Conservation (phyloP, 2,113 vertebrate genomes). For the Bothrops jararaca region DNA sequence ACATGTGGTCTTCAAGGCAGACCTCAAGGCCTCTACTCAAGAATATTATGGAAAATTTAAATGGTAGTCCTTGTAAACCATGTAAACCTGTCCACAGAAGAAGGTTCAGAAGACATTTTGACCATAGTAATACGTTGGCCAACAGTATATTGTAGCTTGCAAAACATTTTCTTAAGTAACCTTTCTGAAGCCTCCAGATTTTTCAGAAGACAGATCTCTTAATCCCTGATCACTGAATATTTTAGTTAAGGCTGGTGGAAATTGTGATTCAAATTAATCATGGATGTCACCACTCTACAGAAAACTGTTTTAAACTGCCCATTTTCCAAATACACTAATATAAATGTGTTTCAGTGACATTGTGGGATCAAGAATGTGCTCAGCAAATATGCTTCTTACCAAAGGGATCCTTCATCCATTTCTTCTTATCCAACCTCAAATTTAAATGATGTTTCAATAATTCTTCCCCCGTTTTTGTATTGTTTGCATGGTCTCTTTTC, state of each 20-base stretch:
- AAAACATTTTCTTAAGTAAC: neutral
- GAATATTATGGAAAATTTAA: neutral
- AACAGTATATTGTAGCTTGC: neutral
- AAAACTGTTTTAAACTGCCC: neutral
- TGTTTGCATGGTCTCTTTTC: neutral
- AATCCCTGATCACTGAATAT: neutral
- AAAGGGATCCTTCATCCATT: neutral
- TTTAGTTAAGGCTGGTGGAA: neutral
- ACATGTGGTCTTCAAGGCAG: too few species aligned
- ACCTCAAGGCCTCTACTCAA: neutral
- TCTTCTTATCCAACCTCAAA: neutral
- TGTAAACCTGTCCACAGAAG: neutral
- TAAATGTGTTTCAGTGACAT: neutral
- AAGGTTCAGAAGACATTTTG: neutral
- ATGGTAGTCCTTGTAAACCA: neutral
- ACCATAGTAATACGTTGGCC: too few species aligned
- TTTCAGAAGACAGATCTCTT: neutral
- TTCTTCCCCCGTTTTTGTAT: constrained; percentile 19
- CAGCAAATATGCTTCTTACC: neutral
- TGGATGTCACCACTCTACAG: neutral
- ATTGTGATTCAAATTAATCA: neutral
- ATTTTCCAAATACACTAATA: neutral
- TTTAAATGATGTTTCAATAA: neutral
- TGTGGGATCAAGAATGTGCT: neutral
- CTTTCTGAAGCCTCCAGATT: neutral